Evolutionary conservation across 2,113 vertebrate genomes (phyloP).

Genomic region (Dasyornis broadbenti): DNA sequence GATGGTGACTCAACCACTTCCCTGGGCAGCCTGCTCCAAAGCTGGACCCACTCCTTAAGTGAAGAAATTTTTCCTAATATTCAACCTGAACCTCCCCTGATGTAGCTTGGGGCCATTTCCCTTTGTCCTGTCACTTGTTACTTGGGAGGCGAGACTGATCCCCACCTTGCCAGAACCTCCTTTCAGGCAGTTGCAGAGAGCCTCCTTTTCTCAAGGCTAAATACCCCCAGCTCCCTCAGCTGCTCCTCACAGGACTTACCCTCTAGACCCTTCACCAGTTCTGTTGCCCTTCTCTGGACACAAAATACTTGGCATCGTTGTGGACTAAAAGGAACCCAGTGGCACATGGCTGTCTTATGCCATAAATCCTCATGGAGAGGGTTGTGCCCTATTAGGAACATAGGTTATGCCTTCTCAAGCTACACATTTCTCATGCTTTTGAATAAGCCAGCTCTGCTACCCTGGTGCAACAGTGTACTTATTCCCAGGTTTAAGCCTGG

Average conservation of each 20-base stretch:
- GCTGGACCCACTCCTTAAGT: not conserved
- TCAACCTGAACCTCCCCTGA: not conserved
- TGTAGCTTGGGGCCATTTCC: not conserved
- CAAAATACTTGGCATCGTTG: rapidly evolving
- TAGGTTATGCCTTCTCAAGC: not conserved
- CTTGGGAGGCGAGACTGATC: not conserved
- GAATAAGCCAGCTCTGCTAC: not conserved
- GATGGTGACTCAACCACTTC: not conserved
- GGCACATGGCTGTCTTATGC: rapidly evolving
- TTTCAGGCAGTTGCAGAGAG: not conserved
- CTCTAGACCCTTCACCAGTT: not conserved
- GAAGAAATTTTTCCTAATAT: not conserved
- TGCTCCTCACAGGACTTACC: not conserved
- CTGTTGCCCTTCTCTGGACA: not conserved
- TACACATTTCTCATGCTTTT: not conserved
- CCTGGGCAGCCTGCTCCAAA: not conserved
- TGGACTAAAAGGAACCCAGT: not conserved
- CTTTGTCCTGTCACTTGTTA: not conserved
- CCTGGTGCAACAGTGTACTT: not conserved
- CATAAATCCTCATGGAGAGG: not conserved
- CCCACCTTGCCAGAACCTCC: not conserved
- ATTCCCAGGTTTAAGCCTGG: not conserved
- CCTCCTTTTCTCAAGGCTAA: not conserved
- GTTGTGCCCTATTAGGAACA: not conserved
- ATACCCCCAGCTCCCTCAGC: not conserved